Evolutionary conservation across 2,113 vertebrate genomes (phyloP).

Genomic region (Sorex araneus): DNA sequence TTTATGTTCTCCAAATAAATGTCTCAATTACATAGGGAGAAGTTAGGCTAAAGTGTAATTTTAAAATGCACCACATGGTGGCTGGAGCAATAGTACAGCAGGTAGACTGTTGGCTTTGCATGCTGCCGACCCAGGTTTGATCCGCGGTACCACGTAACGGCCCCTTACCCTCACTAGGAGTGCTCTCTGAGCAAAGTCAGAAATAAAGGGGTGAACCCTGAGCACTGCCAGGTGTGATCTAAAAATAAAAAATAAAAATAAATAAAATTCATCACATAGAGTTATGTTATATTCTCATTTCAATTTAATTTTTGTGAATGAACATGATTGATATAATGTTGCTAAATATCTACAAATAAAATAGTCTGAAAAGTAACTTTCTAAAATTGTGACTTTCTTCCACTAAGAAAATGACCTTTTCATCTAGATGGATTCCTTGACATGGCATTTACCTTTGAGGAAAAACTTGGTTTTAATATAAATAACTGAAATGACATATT

Average conservation of each 20-base stretch:
- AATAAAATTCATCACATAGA: background rate
- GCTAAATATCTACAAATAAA: constrained; percentile 10
- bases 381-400: background rate
- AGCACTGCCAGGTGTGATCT: too few relatives aligned
- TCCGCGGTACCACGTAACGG: too few relatives aligned
- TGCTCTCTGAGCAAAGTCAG: too few relatives aligned
- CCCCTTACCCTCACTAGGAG: too few relatives aligned
- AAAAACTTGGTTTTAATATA: background rate
- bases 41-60: background rate
- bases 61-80: background rate
- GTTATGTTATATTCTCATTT: background rate
- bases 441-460: constrained; percentile 31
- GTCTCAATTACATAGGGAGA: background rate
- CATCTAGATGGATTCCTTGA: constrained; percentile 1
- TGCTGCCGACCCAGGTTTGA: too few relatives aligned
- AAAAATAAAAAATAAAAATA: background rate
- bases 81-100: too few relatives aligned
- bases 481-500: background rate
- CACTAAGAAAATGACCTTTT: constrained; percentile 21
- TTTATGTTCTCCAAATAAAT: constrained; percentile 19
- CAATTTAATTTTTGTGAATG: background rate
- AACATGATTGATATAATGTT: background rate
- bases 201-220: too few relatives aligned
- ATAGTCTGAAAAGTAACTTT: background rate
- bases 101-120: too few relatives aligned